Evolutionary conservation across 2,113 vertebrate genomes (phyloP), one percentile per base, ranked within the genome.

Genomic region (Pica pica): DNA sequence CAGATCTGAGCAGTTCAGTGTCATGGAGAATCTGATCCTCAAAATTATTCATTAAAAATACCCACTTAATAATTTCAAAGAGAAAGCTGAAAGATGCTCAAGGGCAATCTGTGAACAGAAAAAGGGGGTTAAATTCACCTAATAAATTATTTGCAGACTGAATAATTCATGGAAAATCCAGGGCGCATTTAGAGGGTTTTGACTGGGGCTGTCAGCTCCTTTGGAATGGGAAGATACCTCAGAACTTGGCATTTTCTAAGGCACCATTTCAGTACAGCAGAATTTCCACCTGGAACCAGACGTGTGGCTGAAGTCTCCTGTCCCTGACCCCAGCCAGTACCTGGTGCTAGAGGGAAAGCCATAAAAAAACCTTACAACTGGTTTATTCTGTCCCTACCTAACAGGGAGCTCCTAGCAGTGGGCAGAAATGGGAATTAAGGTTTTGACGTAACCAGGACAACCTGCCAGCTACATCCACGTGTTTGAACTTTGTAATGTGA

Each of bases 61-160:
- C 31, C 31, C 46, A 53, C 52, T 90, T 93, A 83, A 74, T 74
- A 27, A 83, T 91, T 92, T 95, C 90, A 92, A 92, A 96, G 71
- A 56, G 71, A 71, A 95, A 92, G 75, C 61, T 77, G n/a, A 67
- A 74, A 85, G 89, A 46, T 83, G 55, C 67, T 96, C 67, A 44
- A 47, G 85, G 87, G 59, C 82, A 93, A 88, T 46, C 75, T 68
- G 28, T 28, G 85, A 95, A 83, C 59, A 94, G 82, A 80, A 94
- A 94, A 96, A 56, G 59, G 42, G 88, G 82, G 82, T 60, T 95
- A 96, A 88, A 93, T 88, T 92, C 88, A 94, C 64, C 90, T 96
- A 86, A 93, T 90, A 52, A 96, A 90, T 93, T 94, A 93, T 93
- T 88, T 95, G 78, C 83, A 93, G 73, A 63, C 56, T 88, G 71